A percentile compares a stretch with the other conserved stretches of the same genome.
phyloP scores from a whole-genome alignment of 2,113 vertebrate genomes.

The Malurus melanocephalus region DNA sequence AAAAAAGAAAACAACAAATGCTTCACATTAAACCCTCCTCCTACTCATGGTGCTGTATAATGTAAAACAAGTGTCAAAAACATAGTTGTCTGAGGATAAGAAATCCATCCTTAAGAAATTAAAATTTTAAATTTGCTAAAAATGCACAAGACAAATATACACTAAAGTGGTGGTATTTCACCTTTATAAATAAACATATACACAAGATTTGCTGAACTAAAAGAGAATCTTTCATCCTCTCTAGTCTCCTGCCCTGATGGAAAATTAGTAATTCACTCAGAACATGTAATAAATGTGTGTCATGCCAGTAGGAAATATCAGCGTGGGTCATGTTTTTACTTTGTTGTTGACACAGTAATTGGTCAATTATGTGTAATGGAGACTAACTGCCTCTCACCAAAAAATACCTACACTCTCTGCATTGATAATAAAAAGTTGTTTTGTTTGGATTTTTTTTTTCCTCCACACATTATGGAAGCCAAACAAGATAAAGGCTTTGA shows the following conservation, averaged over 20 bases:
- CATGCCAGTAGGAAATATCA: background rate
- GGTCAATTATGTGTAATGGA: constrained; percentile 38
- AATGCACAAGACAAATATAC: background rate
- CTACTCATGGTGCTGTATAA: background rate
- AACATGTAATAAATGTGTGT: background rate
- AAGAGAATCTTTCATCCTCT: background rate
- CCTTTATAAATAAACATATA: background rate
- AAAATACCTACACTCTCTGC: background rate
- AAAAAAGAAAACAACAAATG: background rate
- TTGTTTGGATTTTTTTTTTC: background rate
- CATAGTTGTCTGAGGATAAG: background rate
- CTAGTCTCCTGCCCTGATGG: background rate
- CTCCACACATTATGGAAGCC: background rate
- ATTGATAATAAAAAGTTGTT: background rate
- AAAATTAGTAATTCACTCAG: background rate
- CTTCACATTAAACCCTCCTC: background rate
- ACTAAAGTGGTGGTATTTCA: background rate
- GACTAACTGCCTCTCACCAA: background rate
- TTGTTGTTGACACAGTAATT: constrained; percentile 21
- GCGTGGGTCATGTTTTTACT: constrained; percentile 11
- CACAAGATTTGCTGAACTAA: background rate
- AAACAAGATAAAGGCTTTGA: background rate
- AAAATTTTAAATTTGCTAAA: background rate
- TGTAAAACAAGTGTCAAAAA: background rate
- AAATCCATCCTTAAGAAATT: background rate